Evolutionary conservation across 92 coral and sea anemone genomes (phyloP).

Genomic region (Porites lobata): DNA sequence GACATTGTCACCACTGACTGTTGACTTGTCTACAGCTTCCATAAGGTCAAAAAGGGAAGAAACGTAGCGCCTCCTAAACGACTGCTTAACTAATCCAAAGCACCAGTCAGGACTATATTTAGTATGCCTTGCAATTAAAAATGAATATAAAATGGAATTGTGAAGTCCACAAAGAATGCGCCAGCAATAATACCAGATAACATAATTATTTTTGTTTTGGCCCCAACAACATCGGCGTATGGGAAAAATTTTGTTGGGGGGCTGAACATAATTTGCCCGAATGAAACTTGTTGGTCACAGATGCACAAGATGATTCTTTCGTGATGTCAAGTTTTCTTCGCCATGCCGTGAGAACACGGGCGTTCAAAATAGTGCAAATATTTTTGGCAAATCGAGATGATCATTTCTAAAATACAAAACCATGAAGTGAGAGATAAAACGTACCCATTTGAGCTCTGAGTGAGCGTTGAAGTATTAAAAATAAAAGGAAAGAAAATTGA

Average conservation of each 20-base stretch:
- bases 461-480: too few relatives aligned
- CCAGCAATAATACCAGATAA: slow-evolving; percentile 57
- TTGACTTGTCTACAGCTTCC: slow-evolving; percentile 61
- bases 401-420: too few relatives aligned
- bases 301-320: too few relatives aligned
- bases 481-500: too few relatives aligned
- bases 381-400: too few relatives aligned
- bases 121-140: background rate
- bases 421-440: too few relatives aligned
- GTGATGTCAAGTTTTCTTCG: too few relatives aligned
- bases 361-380: too few relatives aligned
- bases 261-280: background rate
- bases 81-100: slow-evolving; percentile 65
- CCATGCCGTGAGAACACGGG: too few relatives aligned
- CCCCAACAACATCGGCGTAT: slow-evolving; percentile 25
- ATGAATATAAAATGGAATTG: slow-evolving; percentile 37
- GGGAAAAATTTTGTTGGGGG: too few relatives aligned
- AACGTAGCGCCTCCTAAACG: slow-evolving; percentile 34
- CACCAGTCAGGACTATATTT: slow-evolving; percentile 68
- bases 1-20: slow-evolving; percentile 38
- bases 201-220: slow-evolving; percentile 61
- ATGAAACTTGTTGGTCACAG: too few relatives aligned
- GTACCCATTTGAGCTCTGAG: too few relatives aligned
- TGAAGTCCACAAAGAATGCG: slow-evolving; percentile 41
- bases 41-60: slow-evolving; percentile 76